Evolutionary conservation across 1,140 invertebrate genomes (phyloP), one percentile per base, ranked within the genome.

Genomic region (Drosophila quadrilineata): DNA sequence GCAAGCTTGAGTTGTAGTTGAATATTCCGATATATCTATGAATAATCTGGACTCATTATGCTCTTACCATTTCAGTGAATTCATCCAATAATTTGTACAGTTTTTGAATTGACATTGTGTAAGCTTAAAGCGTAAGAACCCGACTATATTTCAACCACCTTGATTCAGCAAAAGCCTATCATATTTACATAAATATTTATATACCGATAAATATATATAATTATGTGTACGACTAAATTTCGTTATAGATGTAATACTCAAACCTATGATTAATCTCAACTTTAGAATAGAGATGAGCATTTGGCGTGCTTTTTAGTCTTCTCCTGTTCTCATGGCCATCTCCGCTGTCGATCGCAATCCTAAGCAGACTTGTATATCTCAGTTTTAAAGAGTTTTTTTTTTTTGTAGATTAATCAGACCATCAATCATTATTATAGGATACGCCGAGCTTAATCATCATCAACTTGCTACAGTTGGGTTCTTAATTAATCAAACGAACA

Each of bases 51-150:
- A 57, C 40, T 49, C 40, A 29, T 60, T 82, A 59, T 82, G 69
- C 69, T 82, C 77, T 82, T 82, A 70, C 76, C 77, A 73, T 82
- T 82, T 84, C 77, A 82, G 77, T 82, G 74, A 82, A 82, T 40
- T 40, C 73, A 65, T 53, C 48, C 75, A 71, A n/a, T n/a, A 43
- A 56, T 38, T 62, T 82, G 69, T 82, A 77, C 73, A 82, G 68
- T 76, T 80, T 70, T 75, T 72, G 66, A 79, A 80, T 82, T 67
- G 59, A 46, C 56, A 49, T 71, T 64, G 43, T 40, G 52, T 57
- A 52, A 69, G 57, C 65, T 73, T 71, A 75, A 62, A 67, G 31
- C 71, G 75, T 71, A 65, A 53, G 43, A 49, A 35, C 10, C n/a
- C n/a, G n/a, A n/a, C n/a, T n/a, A 35, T 16, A 56, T 14, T 40